Evolutionary conservation across 2,113 vertebrate species (phyloP).

Genomic region (Poicephalus meyeri): DNA sequence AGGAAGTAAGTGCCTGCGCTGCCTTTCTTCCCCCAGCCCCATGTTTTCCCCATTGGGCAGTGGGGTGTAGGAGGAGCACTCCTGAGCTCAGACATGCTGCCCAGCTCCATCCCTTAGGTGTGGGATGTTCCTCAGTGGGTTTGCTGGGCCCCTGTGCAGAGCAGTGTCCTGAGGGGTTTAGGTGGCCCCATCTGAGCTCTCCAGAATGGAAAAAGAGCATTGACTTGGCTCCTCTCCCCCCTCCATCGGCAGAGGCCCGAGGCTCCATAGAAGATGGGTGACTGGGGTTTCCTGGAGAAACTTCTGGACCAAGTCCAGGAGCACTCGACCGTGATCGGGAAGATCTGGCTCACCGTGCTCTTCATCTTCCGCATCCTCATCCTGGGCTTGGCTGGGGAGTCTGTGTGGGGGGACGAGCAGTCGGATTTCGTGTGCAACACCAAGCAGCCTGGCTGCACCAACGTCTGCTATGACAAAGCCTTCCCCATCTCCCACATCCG

Average conservation of each 20-base stretch:
- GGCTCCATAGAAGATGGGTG: slow-evolving; percentile 79
- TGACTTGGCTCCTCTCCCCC: not conserved
- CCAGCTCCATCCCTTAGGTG: not conserved
- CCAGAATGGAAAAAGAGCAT: not conserved
- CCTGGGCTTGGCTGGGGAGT: slow-evolving; percentile 88
- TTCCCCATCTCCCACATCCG: slow-evolving; percentile 98
- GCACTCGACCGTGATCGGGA: slow-evolving; percentile 88
- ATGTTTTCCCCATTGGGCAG: fast-evolving
- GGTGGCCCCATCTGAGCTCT: not conserved
- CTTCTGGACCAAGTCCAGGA: slow-evolving; percentile 94
- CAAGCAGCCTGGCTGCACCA: slow-evolving; percentile 87
- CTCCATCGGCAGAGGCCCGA: not conserved
- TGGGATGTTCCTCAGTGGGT: not conserved
- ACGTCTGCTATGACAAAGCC: slow-evolving; percentile 91
- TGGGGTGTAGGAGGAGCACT: not conserved
- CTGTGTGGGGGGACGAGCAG: slow-evolving; percentile 96
- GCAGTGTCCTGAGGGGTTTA: not conserved
- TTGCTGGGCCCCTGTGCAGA: not conserved
- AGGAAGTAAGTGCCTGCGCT: not conserved
- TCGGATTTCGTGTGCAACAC: slow-evolving; percentile 92
- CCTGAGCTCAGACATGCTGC: not conserved
- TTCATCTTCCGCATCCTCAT: slow-evolving; percentile 97
- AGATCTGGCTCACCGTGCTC: slow-evolving; percentile 93
- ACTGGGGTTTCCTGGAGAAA: slow-evolving; percentile 95
- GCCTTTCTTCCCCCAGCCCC: not conserved